Evolutionary conservation across 2,113 vertebrate species (phyloP).

Genomic region (Taxidea taxus): DNA sequence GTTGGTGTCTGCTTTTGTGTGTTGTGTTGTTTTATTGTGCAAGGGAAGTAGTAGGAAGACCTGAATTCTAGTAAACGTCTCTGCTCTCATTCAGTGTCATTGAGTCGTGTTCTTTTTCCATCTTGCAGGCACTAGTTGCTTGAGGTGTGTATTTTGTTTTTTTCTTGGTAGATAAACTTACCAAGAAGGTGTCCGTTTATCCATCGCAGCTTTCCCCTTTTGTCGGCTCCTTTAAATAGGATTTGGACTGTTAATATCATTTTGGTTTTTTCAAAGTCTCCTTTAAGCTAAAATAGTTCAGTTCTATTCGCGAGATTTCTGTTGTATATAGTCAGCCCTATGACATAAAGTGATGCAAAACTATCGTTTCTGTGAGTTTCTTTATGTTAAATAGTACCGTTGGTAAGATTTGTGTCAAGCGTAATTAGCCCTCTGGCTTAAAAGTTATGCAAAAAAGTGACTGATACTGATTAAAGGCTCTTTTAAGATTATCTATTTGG

Average conservation of each 20-base stretch:
- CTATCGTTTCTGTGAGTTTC: background rate
- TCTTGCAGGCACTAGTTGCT: background rate
- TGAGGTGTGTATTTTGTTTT: background rate
- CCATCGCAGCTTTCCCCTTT: background rate
- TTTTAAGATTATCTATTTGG: background rate
- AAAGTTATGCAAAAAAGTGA: background rate
- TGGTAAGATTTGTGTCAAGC: background rate
- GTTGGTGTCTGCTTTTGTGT: background rate
- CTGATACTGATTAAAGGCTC: background rate
- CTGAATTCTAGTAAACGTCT: background rate
- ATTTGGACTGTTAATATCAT: background rate
- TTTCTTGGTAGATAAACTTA: background rate
- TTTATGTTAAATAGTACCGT: background rate
- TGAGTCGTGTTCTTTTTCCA: background rate
- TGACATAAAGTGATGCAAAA: background rate
- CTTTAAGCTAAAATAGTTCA: background rate
- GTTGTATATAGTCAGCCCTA: background rate
- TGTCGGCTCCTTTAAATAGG: slow-evolving; percentile 1
- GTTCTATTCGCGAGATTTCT: slow-evolving; percentile 9
- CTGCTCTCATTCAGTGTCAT: background rate
- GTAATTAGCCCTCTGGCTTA: background rate
- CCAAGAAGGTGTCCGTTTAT: background rate
- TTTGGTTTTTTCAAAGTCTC: background rate
- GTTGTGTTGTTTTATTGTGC: background rate
- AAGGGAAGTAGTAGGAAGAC: background rate